These are phyloP conservation scores for Watsonalla binaria DNA, from an alignment of 2,888 invertebrate genomes.

Conservation along the genomic window DNA sequence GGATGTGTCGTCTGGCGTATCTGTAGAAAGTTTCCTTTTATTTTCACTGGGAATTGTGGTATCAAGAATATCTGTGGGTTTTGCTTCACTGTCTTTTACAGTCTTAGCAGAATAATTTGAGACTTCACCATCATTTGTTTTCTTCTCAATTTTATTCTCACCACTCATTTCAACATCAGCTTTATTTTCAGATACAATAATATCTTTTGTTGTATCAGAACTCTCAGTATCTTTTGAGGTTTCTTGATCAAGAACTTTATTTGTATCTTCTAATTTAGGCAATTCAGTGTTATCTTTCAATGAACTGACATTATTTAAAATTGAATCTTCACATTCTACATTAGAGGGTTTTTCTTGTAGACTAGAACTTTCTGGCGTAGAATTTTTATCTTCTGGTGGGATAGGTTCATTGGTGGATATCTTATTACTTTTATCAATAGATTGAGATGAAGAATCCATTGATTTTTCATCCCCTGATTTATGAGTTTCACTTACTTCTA, in stretches of 20 bases:
- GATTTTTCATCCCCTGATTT: background rate
- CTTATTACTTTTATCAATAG: background rate
- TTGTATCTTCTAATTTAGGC: background rate
- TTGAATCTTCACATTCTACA: background rate
- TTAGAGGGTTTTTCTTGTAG: background rate
- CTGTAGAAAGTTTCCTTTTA: slow-evolving; percentile 53
- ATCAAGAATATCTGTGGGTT: slow-evolving; percentile 10
- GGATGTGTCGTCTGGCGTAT: slow-evolving; percentile 29
- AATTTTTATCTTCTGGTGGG: background rate
- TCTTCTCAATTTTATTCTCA: background rate
- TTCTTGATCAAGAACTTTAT: slow-evolving; percentile 3
- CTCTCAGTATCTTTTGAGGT: slow-evolving; percentile 2
- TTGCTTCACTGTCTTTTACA: background rate
- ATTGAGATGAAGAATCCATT: background rate
- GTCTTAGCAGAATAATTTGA: background rate
- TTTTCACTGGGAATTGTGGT: slow-evolving; percentile 21
- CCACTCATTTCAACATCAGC: slow-evolving; percentile 8
- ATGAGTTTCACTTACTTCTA: background rate
- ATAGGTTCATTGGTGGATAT: slow-evolving; percentile 1
- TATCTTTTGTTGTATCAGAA: slow-evolving; percentile 4
- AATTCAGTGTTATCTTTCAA: background rate
- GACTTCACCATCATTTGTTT: slow-evolving; percentile 5
- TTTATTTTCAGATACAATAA: slow-evolving; percentile 1
- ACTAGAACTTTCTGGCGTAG: background rate
- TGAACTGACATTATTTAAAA: background rate